These are phyloP conservation scores for Micoletzkya japonica DNA, from an alignment of 2,888 invertebrate genomes.

Conservation along the genomic window DNA sequence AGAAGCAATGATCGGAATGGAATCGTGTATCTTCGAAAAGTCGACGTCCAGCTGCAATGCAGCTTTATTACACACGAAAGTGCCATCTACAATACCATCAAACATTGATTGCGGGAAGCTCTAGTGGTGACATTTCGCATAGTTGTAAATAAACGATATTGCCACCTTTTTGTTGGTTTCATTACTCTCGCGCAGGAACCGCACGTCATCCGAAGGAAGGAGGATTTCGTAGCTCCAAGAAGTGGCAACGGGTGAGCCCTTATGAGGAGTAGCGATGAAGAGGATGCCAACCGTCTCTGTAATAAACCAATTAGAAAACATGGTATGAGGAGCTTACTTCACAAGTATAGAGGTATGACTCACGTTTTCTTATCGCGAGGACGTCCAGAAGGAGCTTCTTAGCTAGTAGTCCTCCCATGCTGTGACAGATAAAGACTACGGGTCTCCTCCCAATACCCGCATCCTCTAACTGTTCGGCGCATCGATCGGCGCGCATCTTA, in stretches of 20 bases:
- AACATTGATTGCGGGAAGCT: neutral
- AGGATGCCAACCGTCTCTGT: conserved; percentile 46
- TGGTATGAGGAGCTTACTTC: neutral
- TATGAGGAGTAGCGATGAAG: conserved; percentile 60
- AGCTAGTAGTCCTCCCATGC: conserved; percentile 58
- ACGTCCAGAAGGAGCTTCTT: conserved; percentile 54
- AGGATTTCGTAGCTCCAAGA: conserved; percentile 44
- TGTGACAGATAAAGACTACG: conserved; percentile 57
- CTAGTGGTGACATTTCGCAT: neutral
- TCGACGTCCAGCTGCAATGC: conserved; percentile 49
- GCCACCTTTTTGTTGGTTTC: conserved; percentile 49
- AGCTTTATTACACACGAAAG: neutral
- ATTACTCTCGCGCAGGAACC: conserved; percentile 47
- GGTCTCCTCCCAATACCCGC: conserved; percentile 56
- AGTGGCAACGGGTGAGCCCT: conserved; percentile 54
- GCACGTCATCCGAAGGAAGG: conserved; percentile 53
- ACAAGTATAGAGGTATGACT: neutral
- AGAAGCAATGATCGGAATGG: conserved; percentile 51
- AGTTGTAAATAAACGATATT: neutral
- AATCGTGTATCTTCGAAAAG: conserved; percentile 40
- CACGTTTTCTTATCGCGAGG: conserved; percentile 34
- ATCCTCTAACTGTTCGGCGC: conserved; percentile 36
- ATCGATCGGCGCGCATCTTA: conserved; percentile 38
- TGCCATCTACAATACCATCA: neutral
- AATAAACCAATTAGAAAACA: neutral